Base-by-base conservation (phyloP, 2,888 invertebrate genomes). In the Ariolimax columbianus region DNA sequence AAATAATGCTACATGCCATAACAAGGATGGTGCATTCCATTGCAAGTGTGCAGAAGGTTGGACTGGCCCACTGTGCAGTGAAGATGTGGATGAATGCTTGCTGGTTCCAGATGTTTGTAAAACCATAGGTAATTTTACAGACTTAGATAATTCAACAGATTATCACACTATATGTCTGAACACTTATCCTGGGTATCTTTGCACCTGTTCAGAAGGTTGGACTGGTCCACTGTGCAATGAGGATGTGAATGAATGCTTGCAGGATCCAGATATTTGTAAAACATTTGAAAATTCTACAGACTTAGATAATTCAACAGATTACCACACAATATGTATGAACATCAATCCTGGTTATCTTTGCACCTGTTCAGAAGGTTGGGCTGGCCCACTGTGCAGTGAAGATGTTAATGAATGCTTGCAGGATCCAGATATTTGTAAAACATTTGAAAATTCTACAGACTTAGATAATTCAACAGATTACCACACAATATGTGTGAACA, bases 1-100 rank as follows among this genome's bases (percentile, higher is more conserved):
- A 68, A 87, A 89, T 72, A 84, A 84, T n/a, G 88, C 75, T 4
- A 83, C 72, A 19, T 89, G 89, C 77, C 33, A 72, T 23, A 86
- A 89, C 66, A 51, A 63, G 17, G 30, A 77, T 38, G 85, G 81
- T 38, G 70, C 68, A 63, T 89, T 83, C 87, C 40, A 51, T 26
- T 89, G 88, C 75, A n/a, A 68, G 23, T 89, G 88, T 55, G 38
- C 72, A 14, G 51, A 51, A 40, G 88, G 86, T 0, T 87, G 84
- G 86, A 81, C 80, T 1, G 88, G 88, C 0, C 73, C 59, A 0
- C 55, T 78, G 59, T 89, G 88, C 78, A 73, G 68, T 55, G 72
- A 33, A 30, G 86, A 88, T 55, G 43, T 83, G 14, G 66, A 86
- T 59, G 87, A 87, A 55, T 87, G 87, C 38, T 36, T 38, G 14